Percentiles rank a stretch among this genome's conserved stretches.
Evolutionary conservation across 2,888 invertebrate species (phyloP).

Genomic region (Hecatera dysodea): DNA sequence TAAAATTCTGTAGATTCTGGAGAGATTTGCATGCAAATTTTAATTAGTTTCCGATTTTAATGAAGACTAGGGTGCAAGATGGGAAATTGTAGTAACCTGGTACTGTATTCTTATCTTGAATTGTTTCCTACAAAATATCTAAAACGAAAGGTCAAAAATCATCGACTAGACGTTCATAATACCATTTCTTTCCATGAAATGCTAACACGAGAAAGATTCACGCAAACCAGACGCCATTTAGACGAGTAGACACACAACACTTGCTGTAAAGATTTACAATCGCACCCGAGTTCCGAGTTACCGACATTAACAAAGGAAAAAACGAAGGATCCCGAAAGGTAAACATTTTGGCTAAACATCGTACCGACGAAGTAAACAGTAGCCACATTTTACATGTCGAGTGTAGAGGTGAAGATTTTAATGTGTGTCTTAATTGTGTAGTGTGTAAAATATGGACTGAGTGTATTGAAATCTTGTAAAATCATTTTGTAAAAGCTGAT

Average conservation of each 20-base stretch:
- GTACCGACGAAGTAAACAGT: conserved; percentile 53
- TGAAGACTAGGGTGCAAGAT: background rate
- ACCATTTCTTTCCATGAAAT: conserved; percentile 1
- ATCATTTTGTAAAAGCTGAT: too few species aligned
- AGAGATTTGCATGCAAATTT: background rate
- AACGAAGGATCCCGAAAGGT: conserved; percentile 55
- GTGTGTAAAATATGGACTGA: conserved; percentile 6
- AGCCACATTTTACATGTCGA: conserved; percentile 45
- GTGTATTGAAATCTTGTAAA: background rate
- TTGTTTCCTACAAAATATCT: background rate
- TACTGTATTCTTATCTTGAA: too few species aligned
- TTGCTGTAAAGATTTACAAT: conserved; percentile 60
- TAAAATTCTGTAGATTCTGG: background rate
- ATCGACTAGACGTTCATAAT: background rate
- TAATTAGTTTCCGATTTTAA: background rate
- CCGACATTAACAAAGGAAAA: conserved; percentile 60
- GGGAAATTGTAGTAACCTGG: too few species aligned
- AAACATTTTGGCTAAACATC: conserved; percentile 61
- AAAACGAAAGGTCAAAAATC: background rate
- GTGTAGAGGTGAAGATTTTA: conserved; percentile 26
- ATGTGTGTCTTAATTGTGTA: conserved; percentile 13
- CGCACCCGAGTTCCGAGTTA: conserved; percentile 40
- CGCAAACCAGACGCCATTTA: conserved; percentile 44
- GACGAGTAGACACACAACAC: conserved; percentile 56
- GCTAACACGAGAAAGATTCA: conserved; percentile 17